Percentiles rank a stretch among this genome's conserved stretches.
phyloP scores from a whole-genome alignment of 2,797 vertebrate species.

The Anguilla marmorata region DNA sequence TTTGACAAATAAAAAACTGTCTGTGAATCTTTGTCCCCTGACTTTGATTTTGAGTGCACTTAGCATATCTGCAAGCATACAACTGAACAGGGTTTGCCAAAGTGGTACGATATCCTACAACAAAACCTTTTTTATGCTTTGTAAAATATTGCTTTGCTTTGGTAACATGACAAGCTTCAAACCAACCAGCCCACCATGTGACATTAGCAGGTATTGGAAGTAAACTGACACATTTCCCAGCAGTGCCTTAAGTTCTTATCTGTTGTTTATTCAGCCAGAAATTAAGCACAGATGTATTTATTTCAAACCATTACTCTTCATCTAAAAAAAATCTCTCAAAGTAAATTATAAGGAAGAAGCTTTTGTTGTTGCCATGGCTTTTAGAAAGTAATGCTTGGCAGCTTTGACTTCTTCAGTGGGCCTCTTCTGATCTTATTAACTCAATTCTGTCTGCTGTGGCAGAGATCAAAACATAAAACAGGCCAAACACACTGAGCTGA shows the following conservation, averaged over 20 bases:
- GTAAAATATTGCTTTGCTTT: background rate
- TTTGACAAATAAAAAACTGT: slow-evolving; percentile 78
- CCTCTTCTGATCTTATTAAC: slow-evolving; percentile 38
- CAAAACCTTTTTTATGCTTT: background rate
- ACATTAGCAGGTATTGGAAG: background rate
- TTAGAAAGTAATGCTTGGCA: background rate
- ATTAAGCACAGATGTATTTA: background rate
- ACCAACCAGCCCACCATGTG: background rate
- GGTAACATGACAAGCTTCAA: background rate
- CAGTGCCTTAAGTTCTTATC: background rate
- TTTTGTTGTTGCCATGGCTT: background rate
- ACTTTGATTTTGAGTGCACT: slow-evolving; percentile 1
- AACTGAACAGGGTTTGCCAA: background rate
- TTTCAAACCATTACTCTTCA: background rate
- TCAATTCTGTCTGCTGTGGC: slow-evolving; percentile 44
- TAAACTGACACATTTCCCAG: background rate
- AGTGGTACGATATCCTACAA: background rate
- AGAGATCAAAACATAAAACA: slow-evolving; percentile 40
- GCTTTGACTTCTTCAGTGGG: slow-evolving; percentile 30
- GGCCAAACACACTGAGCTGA: slow-evolving; percentile 30
- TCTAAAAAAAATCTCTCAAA: background rate
- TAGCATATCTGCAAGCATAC: background rate
- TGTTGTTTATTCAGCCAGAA: background rate
- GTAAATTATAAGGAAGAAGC: background rate
- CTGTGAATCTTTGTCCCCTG: slow-evolving; percentile 56